Conservation (phyloP, 2,888 invertebrate genomes). For the Amphiduros pacificus region DNA sequence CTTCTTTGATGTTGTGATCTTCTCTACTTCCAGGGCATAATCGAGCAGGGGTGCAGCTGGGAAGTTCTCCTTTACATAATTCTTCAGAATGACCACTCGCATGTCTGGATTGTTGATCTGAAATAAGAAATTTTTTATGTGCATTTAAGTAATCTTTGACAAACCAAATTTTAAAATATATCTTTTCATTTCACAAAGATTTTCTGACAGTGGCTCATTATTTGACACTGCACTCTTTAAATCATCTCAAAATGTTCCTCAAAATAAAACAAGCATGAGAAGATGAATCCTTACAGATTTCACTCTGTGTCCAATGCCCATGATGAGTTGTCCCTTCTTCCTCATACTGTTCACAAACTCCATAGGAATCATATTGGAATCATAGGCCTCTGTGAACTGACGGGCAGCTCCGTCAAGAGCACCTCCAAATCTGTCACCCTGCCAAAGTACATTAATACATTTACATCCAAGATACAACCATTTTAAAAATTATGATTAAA, state of each 20-base stretch:
- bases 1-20: conserved; percentile 97
- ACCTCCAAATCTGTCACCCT: conserved; percentile 98
- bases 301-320: conserved; percentile 96
- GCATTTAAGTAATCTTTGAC: background rate
- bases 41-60: conserved; percentile 91
- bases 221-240: background rate
- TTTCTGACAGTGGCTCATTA: background rate
- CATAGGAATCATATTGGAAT: conserved; percentile 90
- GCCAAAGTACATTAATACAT: conserved; percentile 22
- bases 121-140: conserved; percentile 24
- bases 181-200: background rate
- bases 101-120: conserved; percentile 97
- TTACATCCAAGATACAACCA: background rate
- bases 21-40: conserved; percentile 96
- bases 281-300: conserved; percentile 66
- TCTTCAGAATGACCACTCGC: conserved; percentile 93
- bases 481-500: background rate
- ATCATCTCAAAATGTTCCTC: too few species aligned
- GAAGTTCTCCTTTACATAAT: conserved; percentile 91
- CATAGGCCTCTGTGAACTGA: conserved; percentile 96
- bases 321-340: conserved; percentile 94
- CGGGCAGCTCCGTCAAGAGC: conserved; percentile 97
- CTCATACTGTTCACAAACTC: conserved; percentile 98
- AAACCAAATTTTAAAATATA: background rate
- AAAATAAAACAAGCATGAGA: too few species aligned